Base-by-base conservation (phyloP, 2,797 vertebrate species). In the Gymnothorax javanicus region DNA sequence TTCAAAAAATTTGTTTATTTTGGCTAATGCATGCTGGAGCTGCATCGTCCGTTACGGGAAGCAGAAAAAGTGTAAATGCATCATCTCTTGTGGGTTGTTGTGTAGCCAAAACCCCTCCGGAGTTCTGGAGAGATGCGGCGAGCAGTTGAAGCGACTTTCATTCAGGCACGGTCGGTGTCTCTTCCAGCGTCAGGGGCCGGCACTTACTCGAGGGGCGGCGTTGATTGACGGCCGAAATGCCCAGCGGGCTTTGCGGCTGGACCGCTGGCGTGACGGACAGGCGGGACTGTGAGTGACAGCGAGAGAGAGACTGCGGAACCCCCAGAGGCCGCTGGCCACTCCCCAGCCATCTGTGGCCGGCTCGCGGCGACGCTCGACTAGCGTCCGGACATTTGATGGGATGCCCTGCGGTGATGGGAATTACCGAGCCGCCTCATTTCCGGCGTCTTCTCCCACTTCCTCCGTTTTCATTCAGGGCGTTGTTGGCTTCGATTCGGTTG, bases 211-310 rank as follows among this genome's bases (percentile, higher is more conserved):
- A 64, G 64, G 59, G 71, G 43, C n/a, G 69, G 11, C 17, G 82
- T 50, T 87, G 83, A 87, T 73, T 89, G 86, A 87, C 82, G 33
- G 83, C 83, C 4, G 81, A 82, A 69, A 82, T 81, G 52, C 86
- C 86, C 88, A 87, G 88, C 82, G 86, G 75, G 84, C 52, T 56
- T n/a, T 52, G 57, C 33, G 11, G 69, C 13, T 77, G 64, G 79
- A 69, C 84, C 27, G 71, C 56, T 17, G 62, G 20, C 62, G 58
- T 87, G 86, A 85, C 75, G 57, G 86, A 75, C 27, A 67, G 82
- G 64, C 64, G 79, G 85, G 15, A 52, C 13, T 23, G 57, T 73
- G 84, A 60, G 67, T 87, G 88, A 67, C 88, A 64, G 77, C 27
- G 84, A 85, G 77, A 87, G 75, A 64, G 60, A 62, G 62, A 17